These are phyloP conservation scores for Erebia ligea DNA, from an alignment of 2,888 invertebrate species.

Conservation along the genomic window DNA sequence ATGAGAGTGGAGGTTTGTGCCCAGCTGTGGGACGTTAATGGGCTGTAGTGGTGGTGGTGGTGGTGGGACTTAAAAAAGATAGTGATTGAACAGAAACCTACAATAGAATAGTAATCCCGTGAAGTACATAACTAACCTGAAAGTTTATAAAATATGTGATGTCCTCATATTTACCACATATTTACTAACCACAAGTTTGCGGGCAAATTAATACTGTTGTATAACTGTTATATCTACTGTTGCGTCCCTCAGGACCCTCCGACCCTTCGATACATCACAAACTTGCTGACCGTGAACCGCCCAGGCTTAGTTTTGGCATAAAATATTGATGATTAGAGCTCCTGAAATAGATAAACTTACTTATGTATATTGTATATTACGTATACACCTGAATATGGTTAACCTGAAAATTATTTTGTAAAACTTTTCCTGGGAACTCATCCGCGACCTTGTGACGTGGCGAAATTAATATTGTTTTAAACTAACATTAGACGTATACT, in stretches of 20 bases:
- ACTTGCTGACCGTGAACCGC: background rate
- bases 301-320: background rate
- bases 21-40: no score
- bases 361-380: no score
- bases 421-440: no score
- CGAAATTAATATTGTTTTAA: no score
- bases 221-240: background rate
- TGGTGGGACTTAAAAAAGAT: no score
- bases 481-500: no score
- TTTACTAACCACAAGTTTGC: conserved; percentile 11
- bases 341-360: background rate
- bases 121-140: background rate
- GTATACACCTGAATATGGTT: no score
- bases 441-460: no score
- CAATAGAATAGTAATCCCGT: background rate
- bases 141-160: conserved; percentile 16
- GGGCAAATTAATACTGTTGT: conserved; percentile 13
- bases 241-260: background rate
- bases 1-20: no score
- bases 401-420: no score
- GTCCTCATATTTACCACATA: conserved; percentile 1
- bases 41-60: no score
- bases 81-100: no score
- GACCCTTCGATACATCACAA: conserved; percentile 13
- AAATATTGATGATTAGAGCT: conserved; percentile 8